phyloP scores from a whole-genome alignment of 2,797 vertebrate species.

The Sciaenops ocellatus region DNA sequence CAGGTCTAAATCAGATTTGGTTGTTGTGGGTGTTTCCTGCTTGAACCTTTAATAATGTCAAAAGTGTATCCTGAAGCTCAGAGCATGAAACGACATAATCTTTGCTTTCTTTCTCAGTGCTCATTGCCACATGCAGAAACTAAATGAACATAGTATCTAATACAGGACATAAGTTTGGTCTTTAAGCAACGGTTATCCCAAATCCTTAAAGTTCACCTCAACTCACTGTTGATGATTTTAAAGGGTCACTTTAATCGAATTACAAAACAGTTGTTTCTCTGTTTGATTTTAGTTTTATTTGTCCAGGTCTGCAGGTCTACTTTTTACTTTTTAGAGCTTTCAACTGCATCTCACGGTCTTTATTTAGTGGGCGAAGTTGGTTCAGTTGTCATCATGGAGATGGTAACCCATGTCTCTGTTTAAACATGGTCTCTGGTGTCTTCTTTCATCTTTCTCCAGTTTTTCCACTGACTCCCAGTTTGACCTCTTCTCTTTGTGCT shows the following conservation, averaged over 20 bases:
- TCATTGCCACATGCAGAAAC: not conserved
- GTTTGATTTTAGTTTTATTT: too few relatives aligned
- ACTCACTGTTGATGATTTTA: not conserved
- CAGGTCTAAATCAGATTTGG: constrained; percentile 15
- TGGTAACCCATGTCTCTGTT: too few relatives aligned
- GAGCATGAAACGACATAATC: not conserved
- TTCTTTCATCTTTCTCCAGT: too few relatives aligned
- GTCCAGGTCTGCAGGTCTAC: too few relatives aligned
- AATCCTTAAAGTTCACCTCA: not conserved
- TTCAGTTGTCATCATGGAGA: too few relatives aligned
- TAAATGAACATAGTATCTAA: not conserved
- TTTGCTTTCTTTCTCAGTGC: not conserved
- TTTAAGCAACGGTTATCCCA: not conserved
- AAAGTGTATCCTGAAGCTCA: not conserved
- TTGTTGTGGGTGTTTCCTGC: not conserved
- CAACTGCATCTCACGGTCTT: not conserved
- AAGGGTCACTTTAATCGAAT: too few relatives aligned
- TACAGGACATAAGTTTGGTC: not conserved
- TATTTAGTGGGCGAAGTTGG: too few relatives aligned
- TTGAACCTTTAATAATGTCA: constrained; percentile 2
- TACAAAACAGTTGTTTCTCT: too few relatives aligned
- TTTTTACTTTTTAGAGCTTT: too few relatives aligned
- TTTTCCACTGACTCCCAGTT: too few relatives aligned
- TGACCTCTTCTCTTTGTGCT: too few relatives aligned
- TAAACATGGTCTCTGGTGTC: too few relatives aligned